phyloP scores from a whole-genome alignment of 2,888 invertebrate species.

The Rotaria sp. region DNA sequence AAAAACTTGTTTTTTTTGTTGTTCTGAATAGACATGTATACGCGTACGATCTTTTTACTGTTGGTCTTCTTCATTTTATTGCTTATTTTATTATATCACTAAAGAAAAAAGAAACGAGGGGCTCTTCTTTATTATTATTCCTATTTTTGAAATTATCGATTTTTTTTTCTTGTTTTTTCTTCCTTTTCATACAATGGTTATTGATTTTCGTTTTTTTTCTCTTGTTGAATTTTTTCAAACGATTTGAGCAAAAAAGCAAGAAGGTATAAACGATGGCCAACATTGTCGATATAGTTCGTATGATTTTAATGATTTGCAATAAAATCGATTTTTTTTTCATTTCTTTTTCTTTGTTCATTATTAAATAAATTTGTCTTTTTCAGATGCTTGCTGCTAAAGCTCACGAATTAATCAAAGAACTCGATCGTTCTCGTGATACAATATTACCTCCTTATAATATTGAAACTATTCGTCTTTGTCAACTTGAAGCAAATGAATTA shows the following conservation, averaged over 20 bases:
- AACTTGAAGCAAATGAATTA: conserved; percentile 35
- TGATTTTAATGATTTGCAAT: neutral
- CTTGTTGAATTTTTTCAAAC: neutral
- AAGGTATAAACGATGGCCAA: neutral
- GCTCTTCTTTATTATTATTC: neutral
- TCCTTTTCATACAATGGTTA: neutral
- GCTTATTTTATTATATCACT: neutral
- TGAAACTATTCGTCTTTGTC: conserved; percentile 35
- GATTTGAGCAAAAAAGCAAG: neutral
- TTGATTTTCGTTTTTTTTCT: neutral
- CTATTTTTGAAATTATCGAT: neutral
- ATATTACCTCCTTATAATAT: conserved; percentile 32
- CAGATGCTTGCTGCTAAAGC: conserved; percentile 28
- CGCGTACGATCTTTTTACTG: neutral
- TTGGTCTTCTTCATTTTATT: neutral
- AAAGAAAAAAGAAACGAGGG: neutral
- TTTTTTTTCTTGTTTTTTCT: neutral
- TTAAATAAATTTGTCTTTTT: neutral
- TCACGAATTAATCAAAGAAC: conserved; percentile 15
- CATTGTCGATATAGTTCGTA: neutral
- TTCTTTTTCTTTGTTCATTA: neutral
- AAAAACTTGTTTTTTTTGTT: neutral
- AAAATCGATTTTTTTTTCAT: neutral
- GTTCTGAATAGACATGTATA: neutral
- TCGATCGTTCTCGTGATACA: conserved; percentile 2